These are phyloP conservation scores for Meteorus cinctellus DNA, from an alignment of 2,888 invertebrate species.

Conservation along the genomic window DNA sequence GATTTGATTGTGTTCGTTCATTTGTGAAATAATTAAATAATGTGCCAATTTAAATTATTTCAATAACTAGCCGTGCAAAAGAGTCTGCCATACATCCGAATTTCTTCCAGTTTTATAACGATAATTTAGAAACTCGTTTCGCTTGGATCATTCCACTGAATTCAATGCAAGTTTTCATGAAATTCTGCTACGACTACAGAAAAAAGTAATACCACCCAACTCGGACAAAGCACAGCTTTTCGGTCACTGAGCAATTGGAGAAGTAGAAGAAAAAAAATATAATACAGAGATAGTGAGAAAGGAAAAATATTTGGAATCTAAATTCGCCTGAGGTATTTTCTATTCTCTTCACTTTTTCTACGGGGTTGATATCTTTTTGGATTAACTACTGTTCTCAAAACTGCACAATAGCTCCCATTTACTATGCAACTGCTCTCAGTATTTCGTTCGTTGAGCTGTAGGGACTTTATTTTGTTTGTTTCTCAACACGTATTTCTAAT, in stretches of 20 bases:
- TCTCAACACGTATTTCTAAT: constrained; percentile 2
- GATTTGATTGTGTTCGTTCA: too few relatives aligned
- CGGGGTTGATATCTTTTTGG: not conserved
- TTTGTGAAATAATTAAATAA: too few relatives aligned
- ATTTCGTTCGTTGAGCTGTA: constrained; percentile 14
- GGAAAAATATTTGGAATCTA: not conserved
- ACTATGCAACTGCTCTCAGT: constrained; percentile 20
- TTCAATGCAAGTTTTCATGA: not conserved
- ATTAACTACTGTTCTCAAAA: constrained; percentile 9
- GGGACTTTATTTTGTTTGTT: not conserved
- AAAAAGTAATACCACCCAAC: constrained; percentile 15
- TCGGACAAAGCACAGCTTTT: constrained; percentile 33
- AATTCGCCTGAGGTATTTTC: not conserved
- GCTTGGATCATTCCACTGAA: constrained; percentile 50
- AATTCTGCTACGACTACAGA: not conserved
- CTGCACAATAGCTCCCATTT: constrained; percentile 27
- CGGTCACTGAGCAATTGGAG: constrained; percentile 39
- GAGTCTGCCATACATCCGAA: too few relatives aligned
- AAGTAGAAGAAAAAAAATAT: not conserved
- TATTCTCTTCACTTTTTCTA: not conserved
- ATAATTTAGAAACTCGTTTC: not conserved
- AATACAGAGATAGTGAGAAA: not conserved
- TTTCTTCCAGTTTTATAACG: not conserved
- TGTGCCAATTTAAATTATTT: too few relatives aligned
- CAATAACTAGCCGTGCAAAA: too few relatives aligned